Base-by-base conservation (phyloP, 2,797 vertebrate genomes). In the Hippoglossus hippoglossus region DNA sequence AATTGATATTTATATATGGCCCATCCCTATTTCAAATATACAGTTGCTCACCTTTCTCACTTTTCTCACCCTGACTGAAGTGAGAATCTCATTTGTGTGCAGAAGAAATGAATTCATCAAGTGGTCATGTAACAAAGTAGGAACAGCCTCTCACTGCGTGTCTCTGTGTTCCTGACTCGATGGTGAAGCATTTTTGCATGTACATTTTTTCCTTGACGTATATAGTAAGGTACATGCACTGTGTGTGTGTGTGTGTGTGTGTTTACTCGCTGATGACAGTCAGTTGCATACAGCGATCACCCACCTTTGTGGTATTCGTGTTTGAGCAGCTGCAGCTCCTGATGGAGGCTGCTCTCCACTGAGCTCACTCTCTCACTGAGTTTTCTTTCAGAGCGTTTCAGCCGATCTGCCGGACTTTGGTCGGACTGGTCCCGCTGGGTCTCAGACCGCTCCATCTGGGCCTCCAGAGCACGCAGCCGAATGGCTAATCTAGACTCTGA, bases 271-370 rank as follows among this genome's bases (percentile, higher is more conserved):
- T 39, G 71, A 52, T 87, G 85, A 83, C 75, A 82, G 75, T 19
- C 6, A 34, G 36, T 13, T 53, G 53, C 39, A 1, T 51, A 57
- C 69, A 71, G 47, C 1, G 49, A 71, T 70, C 71, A 62, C 91
- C 89, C 78, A 96, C 95, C 95, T 93, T 94, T 92, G 90, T 94
- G 93, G 72, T 96, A 94, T 56, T 96, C 93, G 47, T 81, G 93
- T 84, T 94, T 94, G 79, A 96, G 93, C 92, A 95, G 93, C 84
- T 96, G 93, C 73, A 96, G 81, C 85, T 95, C 94, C 56, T 86
- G 87, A 85, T 93, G 93, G 49, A 96, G 85, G 77, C 80, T 78
- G 63, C 83, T 92, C 93, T 96, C 94, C 79, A 95, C 63, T 49
- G 87, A 91, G 55, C 28, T 78, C 41, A 96, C 86, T 79, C 85